phyloP scores from a whole-genome alignment of 1,140 invertebrate genomes.

The Phortica variegata region DNA sequence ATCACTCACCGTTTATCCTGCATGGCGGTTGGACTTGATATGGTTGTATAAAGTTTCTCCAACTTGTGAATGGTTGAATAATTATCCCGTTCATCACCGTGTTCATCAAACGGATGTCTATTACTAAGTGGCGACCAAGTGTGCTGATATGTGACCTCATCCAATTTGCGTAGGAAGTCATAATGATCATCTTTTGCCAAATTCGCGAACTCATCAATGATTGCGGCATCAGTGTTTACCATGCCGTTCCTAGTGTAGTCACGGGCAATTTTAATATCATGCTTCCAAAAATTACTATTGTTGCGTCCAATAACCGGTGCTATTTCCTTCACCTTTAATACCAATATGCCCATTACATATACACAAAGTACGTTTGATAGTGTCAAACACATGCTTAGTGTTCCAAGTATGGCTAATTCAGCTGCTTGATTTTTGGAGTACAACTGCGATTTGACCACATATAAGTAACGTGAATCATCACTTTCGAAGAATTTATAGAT shows the following conservation, averaged over 20 bases:
- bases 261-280: conserved; percentile 66
- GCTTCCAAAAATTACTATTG: conserved; percentile 67
- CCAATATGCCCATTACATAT: conserved; percentile 66
- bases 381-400: conserved; percentile 68
- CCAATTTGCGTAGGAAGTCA: conserved; percentile 33
- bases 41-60: conserved; percentile 36
- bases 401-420: conserved; percentile 65
- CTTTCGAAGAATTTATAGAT: conserved; percentile 59
- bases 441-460: conserved; percentile 49
- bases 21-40: background rate
- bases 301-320: conserved; percentile 62
- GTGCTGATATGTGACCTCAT: conserved; percentile 36
- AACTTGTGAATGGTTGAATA: conserved; percentile 40
- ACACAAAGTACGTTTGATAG: conserved; percentile 74
- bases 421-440: conserved; percentile 62
- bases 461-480: conserved; percentile 51
- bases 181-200: conserved; percentile 30
- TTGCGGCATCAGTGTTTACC: conserved; percentile 27
- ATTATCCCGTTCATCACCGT: conserved; percentile 10
- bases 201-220: conserved; percentile 45
- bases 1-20: background rate
- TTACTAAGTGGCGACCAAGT: conserved; percentile 47
- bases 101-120: conserved; percentile 30
- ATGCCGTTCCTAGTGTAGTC: conserved; percentile 59
- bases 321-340: conserved; percentile 77